Evolutionary conservation across 2,113 vertebrate genomes (phyloP).

Genomic region (Daboia siamensis): DNA sequence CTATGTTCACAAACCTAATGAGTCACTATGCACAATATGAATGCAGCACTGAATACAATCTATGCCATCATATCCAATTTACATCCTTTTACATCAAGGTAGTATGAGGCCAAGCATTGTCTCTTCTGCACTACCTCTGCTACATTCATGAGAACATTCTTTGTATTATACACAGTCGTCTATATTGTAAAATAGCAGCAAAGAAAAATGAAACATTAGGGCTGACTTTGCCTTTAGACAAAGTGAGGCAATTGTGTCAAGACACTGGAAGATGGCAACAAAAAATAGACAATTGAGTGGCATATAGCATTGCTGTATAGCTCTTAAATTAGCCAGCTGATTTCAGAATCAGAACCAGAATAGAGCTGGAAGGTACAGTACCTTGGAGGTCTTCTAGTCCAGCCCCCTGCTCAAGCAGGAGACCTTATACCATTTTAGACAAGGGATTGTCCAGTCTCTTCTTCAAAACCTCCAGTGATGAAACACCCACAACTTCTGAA

Average conservation of each 20-base stretch:
- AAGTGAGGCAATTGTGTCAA: neutral
- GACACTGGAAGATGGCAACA: neutral
- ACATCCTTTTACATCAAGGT: neutral
- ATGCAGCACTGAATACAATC: neutral
- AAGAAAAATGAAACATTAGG: neutral
- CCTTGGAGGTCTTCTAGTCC: no score
- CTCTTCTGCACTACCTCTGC: neutral
- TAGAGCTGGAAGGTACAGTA: no score
- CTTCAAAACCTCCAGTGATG: no score
- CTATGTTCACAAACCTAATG: neutral
- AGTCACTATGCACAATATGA: neutral
- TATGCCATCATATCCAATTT: neutral
- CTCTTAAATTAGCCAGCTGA: neutral
- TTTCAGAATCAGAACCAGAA: no score
- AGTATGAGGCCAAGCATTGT: neutral
- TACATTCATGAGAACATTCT: neutral
- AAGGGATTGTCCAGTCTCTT: no score
- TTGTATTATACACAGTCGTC: neutral
- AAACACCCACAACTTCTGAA: no score
- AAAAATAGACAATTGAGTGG: neutral
- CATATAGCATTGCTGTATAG: neutral
- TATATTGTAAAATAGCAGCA: neutral
- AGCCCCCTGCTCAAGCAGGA: no score
- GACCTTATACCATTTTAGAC: no score
- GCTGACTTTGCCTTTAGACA: neutral